phyloP scores from a whole-genome alignment of 2,888 invertebrate species.

The Ditylenchus weischeri region DNA sequence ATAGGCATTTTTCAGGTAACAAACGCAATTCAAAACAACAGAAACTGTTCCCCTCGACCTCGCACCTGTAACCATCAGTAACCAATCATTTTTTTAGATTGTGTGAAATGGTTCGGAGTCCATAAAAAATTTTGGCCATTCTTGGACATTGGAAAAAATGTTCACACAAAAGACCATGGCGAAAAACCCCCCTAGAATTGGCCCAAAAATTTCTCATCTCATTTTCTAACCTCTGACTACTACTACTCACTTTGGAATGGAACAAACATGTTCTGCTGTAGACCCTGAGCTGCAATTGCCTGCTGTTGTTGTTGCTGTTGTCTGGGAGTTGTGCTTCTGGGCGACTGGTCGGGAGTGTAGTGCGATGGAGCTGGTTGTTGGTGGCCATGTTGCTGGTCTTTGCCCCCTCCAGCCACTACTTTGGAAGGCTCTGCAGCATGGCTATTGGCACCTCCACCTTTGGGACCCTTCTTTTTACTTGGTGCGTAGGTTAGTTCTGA shows the following conservation, averaged over 20 bases:
- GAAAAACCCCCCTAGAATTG: no score
- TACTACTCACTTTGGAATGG: conserved; percentile 25
- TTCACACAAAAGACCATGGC: no score
- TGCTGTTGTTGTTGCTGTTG: conserved; percentile 8
- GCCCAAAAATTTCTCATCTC: no score
- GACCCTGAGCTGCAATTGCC: conserved; percentile 12
- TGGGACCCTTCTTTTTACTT: conserved; percentile 27
- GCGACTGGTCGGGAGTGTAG: conserved; percentile 6
- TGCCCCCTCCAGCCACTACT: neutral
- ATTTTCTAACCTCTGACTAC: neutral
- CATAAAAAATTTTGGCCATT: no score
- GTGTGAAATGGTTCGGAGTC: no score
- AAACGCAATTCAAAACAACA: no score
- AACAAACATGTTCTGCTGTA: conserved; percentile 22
- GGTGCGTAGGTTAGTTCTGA: conserved; percentile 25
- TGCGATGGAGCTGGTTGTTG: neutral
- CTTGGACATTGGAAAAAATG: no score
- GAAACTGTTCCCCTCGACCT: no score
- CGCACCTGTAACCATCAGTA: no score
- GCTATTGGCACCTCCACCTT: conserved; percentile 6
- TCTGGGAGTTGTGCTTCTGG: conserved; percentile 12
- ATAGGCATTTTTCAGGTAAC: no score
- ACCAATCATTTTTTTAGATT: no score
- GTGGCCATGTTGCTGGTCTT: neutral
- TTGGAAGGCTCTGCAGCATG: conserved; percentile 1